Conservation (phyloP, 2,888 invertebrate species). For the Magallana nippona region DNA sequence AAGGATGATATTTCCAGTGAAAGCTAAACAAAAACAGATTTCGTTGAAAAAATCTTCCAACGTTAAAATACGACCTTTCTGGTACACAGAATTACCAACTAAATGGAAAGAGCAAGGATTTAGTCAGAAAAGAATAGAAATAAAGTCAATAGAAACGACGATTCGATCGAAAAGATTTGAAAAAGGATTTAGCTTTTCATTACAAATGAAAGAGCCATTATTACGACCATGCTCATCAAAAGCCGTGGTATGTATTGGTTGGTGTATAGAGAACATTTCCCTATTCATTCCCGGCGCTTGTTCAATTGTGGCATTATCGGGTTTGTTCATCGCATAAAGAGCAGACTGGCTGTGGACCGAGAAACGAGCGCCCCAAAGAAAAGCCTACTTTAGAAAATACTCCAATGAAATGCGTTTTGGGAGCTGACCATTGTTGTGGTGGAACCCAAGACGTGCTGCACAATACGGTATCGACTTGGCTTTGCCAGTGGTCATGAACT, state of each 20-base stretch:
- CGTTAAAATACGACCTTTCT: background rate
- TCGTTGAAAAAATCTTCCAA: background rate
- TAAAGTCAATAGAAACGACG: conserved; percentile 50
- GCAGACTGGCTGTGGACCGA: conserved; percentile 2
- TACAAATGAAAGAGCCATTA: conserved; percentile 53
- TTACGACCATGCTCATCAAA: conserved; percentile 51
- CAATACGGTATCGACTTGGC: conserved; percentile 10
- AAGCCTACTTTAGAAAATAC: conserved; percentile 30
- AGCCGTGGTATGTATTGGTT: conserved; percentile 43
- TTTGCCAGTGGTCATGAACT: conserved; percentile 20
- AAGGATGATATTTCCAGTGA: conserved; percentile 3
- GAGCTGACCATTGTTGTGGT: background rate
- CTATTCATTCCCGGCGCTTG: conserved; percentile 20
- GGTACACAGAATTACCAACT: conserved; percentile 22
- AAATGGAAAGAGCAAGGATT: conserved; percentile 39
- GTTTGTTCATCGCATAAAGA: conserved; percentile 28
- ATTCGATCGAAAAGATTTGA: conserved; percentile 56
- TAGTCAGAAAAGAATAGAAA: conserved; percentile 44
- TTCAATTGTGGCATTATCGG: conserved; percentile 43
- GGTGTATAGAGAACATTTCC: conserved; percentile 41
- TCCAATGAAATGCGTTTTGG: conserved; percentile 24
- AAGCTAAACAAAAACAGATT: background rate
- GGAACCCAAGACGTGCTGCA: background rate
- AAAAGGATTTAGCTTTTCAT: conserved; percentile 57
- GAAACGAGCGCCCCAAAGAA: conserved; percentile 8